A percentile compares a stretch with the other conserved stretches of the same genome.
Evolutionary conservation across 2,113 vertebrate genomes (phyloP).

Genomic region (Zosterops hypoxanthus): DNA sequence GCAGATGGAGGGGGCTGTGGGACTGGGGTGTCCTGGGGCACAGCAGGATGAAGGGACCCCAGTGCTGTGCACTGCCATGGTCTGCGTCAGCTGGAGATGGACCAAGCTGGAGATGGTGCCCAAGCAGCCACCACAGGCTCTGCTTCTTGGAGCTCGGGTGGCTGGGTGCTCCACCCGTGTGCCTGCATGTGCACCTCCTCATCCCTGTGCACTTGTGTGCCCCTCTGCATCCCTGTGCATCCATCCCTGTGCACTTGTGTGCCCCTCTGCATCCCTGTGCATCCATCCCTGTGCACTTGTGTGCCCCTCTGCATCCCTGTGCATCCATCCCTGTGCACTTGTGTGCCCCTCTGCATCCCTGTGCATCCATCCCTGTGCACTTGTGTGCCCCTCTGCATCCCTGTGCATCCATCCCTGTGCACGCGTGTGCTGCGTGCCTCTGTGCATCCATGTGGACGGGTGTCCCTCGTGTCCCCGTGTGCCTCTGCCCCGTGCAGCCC

Average conservation of each 20-base stretch:
- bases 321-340: background rate
- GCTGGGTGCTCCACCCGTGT: background rate
- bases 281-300: background rate
- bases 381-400: background rate
- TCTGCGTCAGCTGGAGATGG: background rate
- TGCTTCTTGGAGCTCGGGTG: fast-evolving
- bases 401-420: background rate
- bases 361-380: background rate
- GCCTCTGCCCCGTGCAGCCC: background rate
- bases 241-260: background rate
- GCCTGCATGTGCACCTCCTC: background rate
- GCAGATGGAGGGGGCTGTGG: background rate
- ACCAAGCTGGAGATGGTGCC: background rate
- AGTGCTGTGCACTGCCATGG: fast-evolving
- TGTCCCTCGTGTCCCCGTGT: fast-evolving
- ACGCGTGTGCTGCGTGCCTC: background rate
- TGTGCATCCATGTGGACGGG: background rate
- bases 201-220: background rate
- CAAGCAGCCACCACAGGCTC: background rate
- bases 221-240: background rate
- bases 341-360: background rate
- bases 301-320: background rate
- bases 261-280: background rate
- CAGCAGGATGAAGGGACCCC: background rate
- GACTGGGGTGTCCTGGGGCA: fast-evolving